Conservation (phyloP, 2,113 vertebrate genomes). For the Nymphicus hollandicus region DNA sequence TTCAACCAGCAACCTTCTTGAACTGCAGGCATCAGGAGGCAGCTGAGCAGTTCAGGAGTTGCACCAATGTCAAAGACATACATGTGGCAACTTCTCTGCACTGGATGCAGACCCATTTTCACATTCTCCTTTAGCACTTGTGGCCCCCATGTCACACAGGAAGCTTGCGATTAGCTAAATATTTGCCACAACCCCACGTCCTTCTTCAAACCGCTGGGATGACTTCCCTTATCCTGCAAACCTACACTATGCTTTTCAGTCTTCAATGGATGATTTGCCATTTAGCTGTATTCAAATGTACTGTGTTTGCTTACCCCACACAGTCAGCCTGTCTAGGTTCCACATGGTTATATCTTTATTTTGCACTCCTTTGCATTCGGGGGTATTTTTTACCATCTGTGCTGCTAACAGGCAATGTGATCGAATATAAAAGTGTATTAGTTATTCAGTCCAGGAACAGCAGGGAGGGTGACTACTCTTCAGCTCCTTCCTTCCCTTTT, state of each 20-base stretch:
- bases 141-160: background rate
- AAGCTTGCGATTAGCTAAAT: background rate
- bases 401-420: conserved; percentile 35
- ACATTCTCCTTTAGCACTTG: rapidly evolving
- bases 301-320: conserved; percentile 32
- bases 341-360: conserved; percentile 47
- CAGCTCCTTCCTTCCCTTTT: background rate
- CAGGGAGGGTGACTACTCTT: background rate
- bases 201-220: background rate
- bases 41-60: background rate
- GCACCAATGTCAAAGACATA: background rate
- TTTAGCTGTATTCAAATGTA: conserved; percentile 24
- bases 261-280: conserved; percentile 26
- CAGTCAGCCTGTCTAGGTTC: conserved; percentile 23
- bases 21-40: rapidly evolving
- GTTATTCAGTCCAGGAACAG: conserved; percentile 15
- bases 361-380: background rate
- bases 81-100: background rate
- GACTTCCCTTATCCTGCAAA: background rate
- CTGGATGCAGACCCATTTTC: background rate
- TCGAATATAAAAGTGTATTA: conserved; percentile 32
- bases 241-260: background rate
- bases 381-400: conserved; percentile 55
- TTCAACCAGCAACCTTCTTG: background rate
- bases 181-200: rapidly evolving